phyloP scores from a whole-genome alignment of 2,888 invertebrate genomes.

The Dicyrtoma fusca region DNA sequence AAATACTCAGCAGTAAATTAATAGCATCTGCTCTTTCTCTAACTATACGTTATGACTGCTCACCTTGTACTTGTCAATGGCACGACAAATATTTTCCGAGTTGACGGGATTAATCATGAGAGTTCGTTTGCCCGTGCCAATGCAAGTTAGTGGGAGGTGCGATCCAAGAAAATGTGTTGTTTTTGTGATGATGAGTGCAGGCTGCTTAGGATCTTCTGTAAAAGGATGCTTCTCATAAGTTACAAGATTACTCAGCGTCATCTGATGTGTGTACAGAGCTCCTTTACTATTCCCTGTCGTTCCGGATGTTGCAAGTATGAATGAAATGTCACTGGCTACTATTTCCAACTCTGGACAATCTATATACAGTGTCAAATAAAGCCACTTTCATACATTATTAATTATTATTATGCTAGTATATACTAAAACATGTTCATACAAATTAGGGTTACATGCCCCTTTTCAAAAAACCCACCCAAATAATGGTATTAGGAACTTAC shows the following conservation, averaged over 20 bases:
- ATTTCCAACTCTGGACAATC: too few species aligned
- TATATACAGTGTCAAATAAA: too few species aligned
- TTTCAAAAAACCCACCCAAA: neutral
- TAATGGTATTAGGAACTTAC: neutral
- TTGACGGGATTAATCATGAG: constrained; percentile 51
- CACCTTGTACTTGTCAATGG: constrained; percentile 49
- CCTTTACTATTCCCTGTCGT: constrained; percentile 51
- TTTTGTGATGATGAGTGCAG: constrained; percentile 36
- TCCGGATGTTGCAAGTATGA: too few species aligned
- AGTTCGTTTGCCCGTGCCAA: constrained; percentile 47
- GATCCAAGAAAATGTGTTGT: constrained; percentile 51
- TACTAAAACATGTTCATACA: too few species aligned
- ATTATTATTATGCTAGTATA: too few species aligned
- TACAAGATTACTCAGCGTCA: constrained; percentile 47
- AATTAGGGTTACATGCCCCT: neutral
- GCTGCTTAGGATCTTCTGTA: constrained; percentile 45
- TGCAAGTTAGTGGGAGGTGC: constrained; percentile 50
- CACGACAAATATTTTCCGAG: constrained; percentile 52
- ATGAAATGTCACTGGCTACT: too few species aligned
- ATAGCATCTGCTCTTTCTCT: too few species aligned
- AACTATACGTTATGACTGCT: too few species aligned
- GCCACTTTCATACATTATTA: too few species aligned
- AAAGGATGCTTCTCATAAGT: constrained; percentile 47
- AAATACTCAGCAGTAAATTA: too few species aligned
- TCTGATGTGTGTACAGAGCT: constrained; percentile 49